These are phyloP conservation scores for Bubo blakistoni DNA, from an alignment of 2,113 vertebrate species.

Conservation along the genomic window DNA sequence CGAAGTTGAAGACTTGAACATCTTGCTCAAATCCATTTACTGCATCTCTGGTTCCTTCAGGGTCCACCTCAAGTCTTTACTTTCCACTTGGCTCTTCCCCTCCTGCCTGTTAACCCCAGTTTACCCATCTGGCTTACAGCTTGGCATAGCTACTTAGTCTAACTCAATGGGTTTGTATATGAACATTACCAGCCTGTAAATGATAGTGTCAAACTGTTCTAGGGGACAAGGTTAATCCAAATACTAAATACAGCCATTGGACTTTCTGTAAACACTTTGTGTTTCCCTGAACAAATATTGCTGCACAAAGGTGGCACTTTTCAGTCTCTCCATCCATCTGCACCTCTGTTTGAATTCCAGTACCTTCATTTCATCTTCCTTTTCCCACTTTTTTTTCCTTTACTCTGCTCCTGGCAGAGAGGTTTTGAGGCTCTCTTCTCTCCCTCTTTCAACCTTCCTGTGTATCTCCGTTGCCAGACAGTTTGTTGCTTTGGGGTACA, in stretches of 20 bases:
- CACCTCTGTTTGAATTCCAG: neutral
- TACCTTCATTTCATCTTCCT: neutral
- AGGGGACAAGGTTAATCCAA: neutral
- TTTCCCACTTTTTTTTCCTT: neutral
- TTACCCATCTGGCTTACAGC: neutral
- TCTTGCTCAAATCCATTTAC: neutral
- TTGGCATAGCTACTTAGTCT: neutral
- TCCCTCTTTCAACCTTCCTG: neutral
- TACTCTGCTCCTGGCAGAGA: neutral
- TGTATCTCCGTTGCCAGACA: neutral
- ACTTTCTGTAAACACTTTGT: neutral
- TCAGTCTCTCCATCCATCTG: neutral
- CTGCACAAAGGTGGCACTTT: neutral
- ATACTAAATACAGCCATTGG: neutral
- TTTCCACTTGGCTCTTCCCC: neutral
- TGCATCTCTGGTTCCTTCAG: neutral
- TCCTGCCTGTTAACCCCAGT: neutral
- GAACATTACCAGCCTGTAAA: neutral
- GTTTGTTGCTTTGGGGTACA: accelerated
- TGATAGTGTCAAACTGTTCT: neutral
- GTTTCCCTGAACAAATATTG: neutral
- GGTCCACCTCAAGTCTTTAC: neutral
- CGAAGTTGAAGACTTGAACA: accelerated
- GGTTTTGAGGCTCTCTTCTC: neutral
- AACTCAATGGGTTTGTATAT: neutral